Evolutionary conservation across 2,888 invertebrate genomes (phyloP).

Genomic region (Hypolimnas misippus): DNA sequence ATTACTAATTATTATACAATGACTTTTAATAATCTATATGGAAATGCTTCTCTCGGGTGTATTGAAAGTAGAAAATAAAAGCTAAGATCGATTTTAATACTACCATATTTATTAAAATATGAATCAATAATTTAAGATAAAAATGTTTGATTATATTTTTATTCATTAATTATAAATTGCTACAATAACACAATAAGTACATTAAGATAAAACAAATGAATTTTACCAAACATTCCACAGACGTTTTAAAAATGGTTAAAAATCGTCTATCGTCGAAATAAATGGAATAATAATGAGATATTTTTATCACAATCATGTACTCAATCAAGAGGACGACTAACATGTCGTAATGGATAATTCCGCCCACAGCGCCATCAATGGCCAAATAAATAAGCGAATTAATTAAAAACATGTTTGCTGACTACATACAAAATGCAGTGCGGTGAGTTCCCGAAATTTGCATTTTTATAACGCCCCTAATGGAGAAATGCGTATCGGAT

Average conservation of each 20-base stretch:
- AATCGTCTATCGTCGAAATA: not conserved
- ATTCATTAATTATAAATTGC: no score
- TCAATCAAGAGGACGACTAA: conserved; percentile 38
- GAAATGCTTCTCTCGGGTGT: no score
- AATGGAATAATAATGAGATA: conserved; percentile 1
- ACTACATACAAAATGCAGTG: conserved; percentile 61
- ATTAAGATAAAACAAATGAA: no score
- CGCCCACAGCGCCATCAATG: conserved; percentile 45
- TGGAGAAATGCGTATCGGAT: conserved; percentile 50
- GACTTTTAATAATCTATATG: no score
- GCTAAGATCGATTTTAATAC: no score
- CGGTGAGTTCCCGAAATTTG: conserved; percentile 47
- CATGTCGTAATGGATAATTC: conserved; percentile 41
- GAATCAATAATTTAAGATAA: no score
- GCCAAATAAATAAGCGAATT: conserved; percentile 69
- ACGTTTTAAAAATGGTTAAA: not conserved
- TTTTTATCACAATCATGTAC: conserved; percentile 17
- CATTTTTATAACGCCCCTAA: conserved; percentile 52
- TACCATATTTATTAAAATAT: no score
- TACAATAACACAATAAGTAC: no score
- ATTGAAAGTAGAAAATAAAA: no score
- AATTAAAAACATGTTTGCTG: conserved; percentile 74
- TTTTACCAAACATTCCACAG: no score
- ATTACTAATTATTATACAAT: no score
- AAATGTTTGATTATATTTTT: no score